Base-by-base conservation (phyloP, 1,140 invertebrate genomes). In the Tribolium madens region DNA sequence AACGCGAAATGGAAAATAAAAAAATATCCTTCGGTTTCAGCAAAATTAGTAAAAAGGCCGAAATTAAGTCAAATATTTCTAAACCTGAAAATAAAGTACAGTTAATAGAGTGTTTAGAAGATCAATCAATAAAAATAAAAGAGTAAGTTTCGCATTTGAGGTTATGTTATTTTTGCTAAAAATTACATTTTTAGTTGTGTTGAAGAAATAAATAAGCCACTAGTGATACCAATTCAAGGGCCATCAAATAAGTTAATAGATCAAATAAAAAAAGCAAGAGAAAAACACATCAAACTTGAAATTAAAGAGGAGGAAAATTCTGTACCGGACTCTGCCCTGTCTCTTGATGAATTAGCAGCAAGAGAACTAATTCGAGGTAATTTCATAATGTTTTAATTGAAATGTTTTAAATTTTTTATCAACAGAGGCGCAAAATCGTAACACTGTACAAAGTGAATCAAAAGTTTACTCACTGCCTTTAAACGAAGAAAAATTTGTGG, bases 1-100 rank as follows among this genome's bases (percentile, higher is more conserved):
- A 57, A 0, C 10, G 1, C 6, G 5, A n/a, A 57, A 73, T 73
- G 71, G 71, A 73, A 57, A 73, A 31, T 9, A 93, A 93, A 76
- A 94, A 94, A 83, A 91, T 94, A 84, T 94, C 93, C 0, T 95
- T 95, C 86, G 90, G 92, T 18, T 94, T 94, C 86, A 89, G 87
- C 76, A 94, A 94, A 87, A 88, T 91, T 0, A 87, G 89, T 36
- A 93, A 92, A 83, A 92, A 91, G 81, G 85, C 90, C 14, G 88
- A 87, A 74, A 86, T 90, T 48, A 78, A 84, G 46, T 73, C 82
- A 12, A 82, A 79, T 74, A 84, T 83, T 26, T 83, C 86, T 76
- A 83, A 89, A 77, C 88, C 89, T 82, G 87, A 86, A 60, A 85
- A 83, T 18, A 87, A 88, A 82, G 83, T 91, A 1, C 89, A 95